A percentile compares a stretch with the other conserved stretches of the same genome.
These are phyloP conservation scores for Helicoverpa assulta DNA, from an alignment of 2,888 invertebrate genomes.

Conservation along the genomic window DNA sequence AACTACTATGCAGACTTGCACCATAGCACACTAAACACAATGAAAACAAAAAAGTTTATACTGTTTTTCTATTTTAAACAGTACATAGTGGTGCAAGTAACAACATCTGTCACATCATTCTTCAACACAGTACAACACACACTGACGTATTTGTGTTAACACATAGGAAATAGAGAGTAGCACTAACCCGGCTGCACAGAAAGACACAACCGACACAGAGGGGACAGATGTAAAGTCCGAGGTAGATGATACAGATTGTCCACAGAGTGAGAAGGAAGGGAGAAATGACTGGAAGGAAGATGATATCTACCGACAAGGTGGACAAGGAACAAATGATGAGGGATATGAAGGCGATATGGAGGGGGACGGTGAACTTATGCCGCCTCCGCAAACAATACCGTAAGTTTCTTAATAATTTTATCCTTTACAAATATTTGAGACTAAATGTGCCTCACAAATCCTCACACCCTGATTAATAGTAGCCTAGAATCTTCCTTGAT, in stretches of 20 bases:
- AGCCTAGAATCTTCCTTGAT: too few relatives aligned
- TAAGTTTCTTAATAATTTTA: slow-evolving; percentile 68
- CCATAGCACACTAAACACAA: background rate
- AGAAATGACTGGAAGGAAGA: slow-evolving; percentile 68
- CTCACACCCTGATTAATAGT: too few relatives aligned
- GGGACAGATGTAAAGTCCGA: slow-evolving; percentile 58
- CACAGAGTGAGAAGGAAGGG: slow-evolving; percentile 78
- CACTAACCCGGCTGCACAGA: slow-evolving; percentile 75
- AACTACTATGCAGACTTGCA: background rate
- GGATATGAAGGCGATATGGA: slow-evolving; percentile 91
- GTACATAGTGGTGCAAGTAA: background rate
- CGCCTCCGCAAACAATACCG: slow-evolving; percentile 93
- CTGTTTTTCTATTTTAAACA: background rate
- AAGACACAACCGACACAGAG: slow-evolving; percentile 56
- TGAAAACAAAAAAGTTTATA: background rate
- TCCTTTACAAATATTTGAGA: background rate
- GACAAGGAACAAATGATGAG: slow-evolving; percentile 90
- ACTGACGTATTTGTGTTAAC: slow-evolving; percentile 77
- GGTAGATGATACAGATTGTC: slow-evolving; percentile 77
- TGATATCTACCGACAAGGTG: slow-evolving; percentile 60
- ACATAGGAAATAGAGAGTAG: slow-evolving; percentile 77
- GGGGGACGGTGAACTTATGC: slow-evolving; percentile 95
- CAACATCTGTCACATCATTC: slow-evolving; percentile 27
- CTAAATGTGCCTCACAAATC: background rate
- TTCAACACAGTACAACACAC: slow-evolving; percentile 27